These are phyloP conservation scores for Typhlichthys subterraneus DNA, from an alignment of 2,797 vertebrate genomes.

Conservation along the genomic window DNA sequence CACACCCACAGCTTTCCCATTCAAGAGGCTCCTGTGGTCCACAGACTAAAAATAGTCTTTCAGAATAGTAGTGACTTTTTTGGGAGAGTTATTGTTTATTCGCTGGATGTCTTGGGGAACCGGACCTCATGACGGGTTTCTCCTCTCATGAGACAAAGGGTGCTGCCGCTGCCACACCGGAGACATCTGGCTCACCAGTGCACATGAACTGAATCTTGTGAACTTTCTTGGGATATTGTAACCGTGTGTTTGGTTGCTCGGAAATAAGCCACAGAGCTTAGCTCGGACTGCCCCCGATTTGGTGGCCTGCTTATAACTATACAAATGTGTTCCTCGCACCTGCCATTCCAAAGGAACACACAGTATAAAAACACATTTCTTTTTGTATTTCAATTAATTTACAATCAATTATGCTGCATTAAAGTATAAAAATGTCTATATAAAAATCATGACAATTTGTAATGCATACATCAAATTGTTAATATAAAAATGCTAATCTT, in stretches of 20 bases:
- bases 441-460: constrained; percentile 1
- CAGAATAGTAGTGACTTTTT: constrained; percentile 92
- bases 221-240: constrained; percentile 58
- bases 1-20: constrained; percentile 87
- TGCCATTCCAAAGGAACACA: constrained; percentile 41
- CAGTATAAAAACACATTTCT: constrained; percentile 47
- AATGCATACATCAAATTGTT: constrained; percentile 32
- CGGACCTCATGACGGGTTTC: constrained; percentile 62
- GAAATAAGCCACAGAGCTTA: too few relatives aligned
- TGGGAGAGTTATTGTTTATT: constrained; percentile 91
- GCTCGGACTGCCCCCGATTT: not conserved
- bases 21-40: constrained; percentile 74
- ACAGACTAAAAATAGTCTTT: constrained; percentile 90
- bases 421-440: not conserved
- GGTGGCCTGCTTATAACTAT: constrained; percentile 5
- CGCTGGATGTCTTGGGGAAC: constrained; percentile 86
- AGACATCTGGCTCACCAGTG: constrained; percentile 20
- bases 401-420: constrained; percentile 8
- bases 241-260: not conserved
- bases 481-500: constrained; percentile 17
- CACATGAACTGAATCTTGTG: not conserved
- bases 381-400: constrained; percentile 45
- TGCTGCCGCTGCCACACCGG: constrained; percentile 49
- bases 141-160: constrained; percentile 45
- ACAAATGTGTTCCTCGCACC: constrained; percentile 28